These are phyloP conservation scores for Ostrea edulis DNA, from an alignment of 1,140 invertebrate genomes.

Conservation along the genomic window DNA sequence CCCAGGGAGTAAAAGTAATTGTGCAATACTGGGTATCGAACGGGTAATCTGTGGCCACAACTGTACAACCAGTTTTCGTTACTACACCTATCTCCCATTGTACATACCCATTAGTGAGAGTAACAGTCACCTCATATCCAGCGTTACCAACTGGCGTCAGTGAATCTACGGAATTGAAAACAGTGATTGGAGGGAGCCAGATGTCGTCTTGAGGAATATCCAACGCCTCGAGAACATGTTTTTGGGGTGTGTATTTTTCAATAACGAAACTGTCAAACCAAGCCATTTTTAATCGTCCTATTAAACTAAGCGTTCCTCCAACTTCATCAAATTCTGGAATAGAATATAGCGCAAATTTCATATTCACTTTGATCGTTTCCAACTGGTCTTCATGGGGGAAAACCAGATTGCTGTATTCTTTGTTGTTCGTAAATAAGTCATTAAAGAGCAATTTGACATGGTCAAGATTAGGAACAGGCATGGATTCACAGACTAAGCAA, in stretches of 20 bases:
- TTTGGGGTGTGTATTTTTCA: conserved; percentile 45
- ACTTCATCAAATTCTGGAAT: conserved; percentile 56
- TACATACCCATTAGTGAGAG: conserved; percentile 48
- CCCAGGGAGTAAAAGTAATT: conserved; percentile 53
- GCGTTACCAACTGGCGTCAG: conserved; percentile 44
- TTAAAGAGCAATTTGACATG: conserved; percentile 48
- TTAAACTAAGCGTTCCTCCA: conserved; percentile 45
- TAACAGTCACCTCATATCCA: conserved; percentile 48
- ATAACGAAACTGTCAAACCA: conserved; percentile 53
- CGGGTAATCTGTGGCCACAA: conserved; percentile 49
- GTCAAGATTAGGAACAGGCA: conserved; percentile 34
- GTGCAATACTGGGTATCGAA: conserved; percentile 53
- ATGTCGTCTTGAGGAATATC: conserved; percentile 51
- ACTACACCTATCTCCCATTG: conserved; percentile 49
- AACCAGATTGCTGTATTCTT: conserved; percentile 46
- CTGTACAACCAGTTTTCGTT: conserved; percentile 49
- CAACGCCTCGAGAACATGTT: conserved; percentile 45
- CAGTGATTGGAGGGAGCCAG: conserved; percentile 54
- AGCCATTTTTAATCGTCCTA: conserved; percentile 45
- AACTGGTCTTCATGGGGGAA: conserved; percentile 46
- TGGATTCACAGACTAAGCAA: conserved; percentile 49
- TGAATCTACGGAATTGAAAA: conserved; percentile 55
- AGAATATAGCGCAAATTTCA: conserved; percentile 47
- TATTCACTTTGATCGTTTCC: conserved; percentile 44
- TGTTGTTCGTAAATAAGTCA: conserved; percentile 48